Evolutionary conservation across 1,140 invertebrate species (phyloP).

Genomic region (Scaptomyza hsui): DNA sequence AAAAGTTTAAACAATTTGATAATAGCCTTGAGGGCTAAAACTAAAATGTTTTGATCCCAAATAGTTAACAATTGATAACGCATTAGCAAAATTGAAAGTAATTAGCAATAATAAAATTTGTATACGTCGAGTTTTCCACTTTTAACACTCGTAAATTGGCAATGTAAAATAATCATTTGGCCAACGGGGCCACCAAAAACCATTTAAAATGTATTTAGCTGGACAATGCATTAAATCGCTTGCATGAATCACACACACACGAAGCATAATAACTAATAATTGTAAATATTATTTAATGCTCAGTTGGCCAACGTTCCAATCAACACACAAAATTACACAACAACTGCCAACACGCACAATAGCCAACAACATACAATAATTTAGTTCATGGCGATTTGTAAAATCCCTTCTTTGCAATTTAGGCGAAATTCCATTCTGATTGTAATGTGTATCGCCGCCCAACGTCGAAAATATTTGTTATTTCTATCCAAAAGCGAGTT

Average conservation of each 20-base stretch:
- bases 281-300: conserved; percentile 36
- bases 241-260: conserved; percentile 16
- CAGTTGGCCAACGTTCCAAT: conserved; percentile 30
- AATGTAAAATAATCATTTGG: conserved; percentile 12
- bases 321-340: conserved; percentile 3
- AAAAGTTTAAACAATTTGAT: too few species aligned
- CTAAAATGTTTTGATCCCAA: too few species aligned
- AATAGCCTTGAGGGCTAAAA: too few species aligned
- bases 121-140: background rate
- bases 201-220: conserved; percentile 40
- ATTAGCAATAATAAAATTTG: conserved; percentile 2
- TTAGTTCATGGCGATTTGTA: conserved; percentile 19
- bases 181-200: conserved; percentile 6
- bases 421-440: conserved; percentile 36
- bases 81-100: conserved; percentile 4
- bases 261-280: conserved; percentile 26
- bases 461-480: background rate
- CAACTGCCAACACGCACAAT: conserved; percentile 1
- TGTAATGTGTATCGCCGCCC: conserved; percentile 5
- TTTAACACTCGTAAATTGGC: conserved; percentile 20
- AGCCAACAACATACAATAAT: conserved; percentile 29
- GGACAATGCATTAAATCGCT: conserved; percentile 24
- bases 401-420: conserved; percentile 30
- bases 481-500: conserved; percentile 38
- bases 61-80: conserved; percentile 6